Base-by-base conservation (phyloP, 2,888 invertebrate genomes). In the Agriopis aurantiaria region DNA sequence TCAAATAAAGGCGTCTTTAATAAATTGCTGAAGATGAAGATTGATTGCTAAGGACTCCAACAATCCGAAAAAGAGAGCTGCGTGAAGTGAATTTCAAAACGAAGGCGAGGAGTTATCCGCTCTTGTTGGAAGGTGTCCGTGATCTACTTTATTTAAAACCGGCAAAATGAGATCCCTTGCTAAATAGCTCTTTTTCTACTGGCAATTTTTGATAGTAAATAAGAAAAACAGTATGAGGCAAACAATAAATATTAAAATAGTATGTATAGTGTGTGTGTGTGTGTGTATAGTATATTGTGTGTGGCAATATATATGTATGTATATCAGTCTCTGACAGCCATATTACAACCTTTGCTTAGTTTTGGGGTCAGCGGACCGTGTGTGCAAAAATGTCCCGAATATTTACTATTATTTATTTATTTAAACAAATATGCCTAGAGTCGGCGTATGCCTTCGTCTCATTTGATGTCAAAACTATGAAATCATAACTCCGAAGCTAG, bases 81-180 rank as follows among this genome's bases (percentile, higher is more conserved):
- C 65, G 57, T 45, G 52, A 12, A 52, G 11, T 7, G 58, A 43
- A 58, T 65, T 65, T 52, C 33, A 46, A 65, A 52, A 14, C 17
- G 40, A 46, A 58, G 57, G 49, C 64, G 41, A 14, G 43, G 43
- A 41, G 52, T 45, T 51, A 55, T n/a, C 43, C 55, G 40, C n/a
- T 40, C 41, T 41, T n/a, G 55, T 41, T 49, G n/a, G 56, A 9
- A 56, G 11, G 40, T 53, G 56, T 56, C 43, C 56, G 8, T 56
- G 43, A 43, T 56, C 43, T n/a, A 56, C n/a, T 8, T 12, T 10
- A 43, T 40, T 55, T 10, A 9, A 56, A 43, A 17, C 43, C 14
- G 43, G n/a, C 1, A 17, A 56, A 56, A 56, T 56, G 14, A 53
- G 33, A 53, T 33, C 33, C 33, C 5, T 33, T 33, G 33, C 3